Conservation (phyloP, 92 coral and sea anemone species). For the Muricea muricata region DNA sequence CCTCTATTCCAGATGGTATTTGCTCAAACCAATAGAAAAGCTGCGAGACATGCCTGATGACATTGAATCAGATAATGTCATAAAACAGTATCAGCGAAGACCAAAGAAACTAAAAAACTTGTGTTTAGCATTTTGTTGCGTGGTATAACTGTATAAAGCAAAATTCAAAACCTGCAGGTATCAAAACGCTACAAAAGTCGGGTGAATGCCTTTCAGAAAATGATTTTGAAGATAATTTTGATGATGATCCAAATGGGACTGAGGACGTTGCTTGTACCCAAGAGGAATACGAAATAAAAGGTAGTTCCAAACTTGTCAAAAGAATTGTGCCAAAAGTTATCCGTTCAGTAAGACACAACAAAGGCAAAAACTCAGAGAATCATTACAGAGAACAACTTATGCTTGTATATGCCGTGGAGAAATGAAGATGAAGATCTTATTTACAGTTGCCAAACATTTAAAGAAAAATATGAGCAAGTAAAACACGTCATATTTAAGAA, state of each 20-base stretch:
- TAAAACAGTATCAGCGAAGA: conserved; percentile 3
- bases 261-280: conserved; percentile 21
- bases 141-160: conserved; percentile 1
- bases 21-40: conserved; percentile 65
- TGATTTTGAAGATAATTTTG: not conserved
- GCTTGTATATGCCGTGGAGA: conserved; percentile 59
- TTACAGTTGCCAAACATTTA: conserved; percentile 28
- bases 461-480: conserved; percentile 53
- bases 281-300: conserved; percentile 44
- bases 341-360: conserved; percentile 61
- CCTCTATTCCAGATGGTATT: conserved; percentile 15
- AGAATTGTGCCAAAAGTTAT: conserved; percentile 59
- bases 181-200: not conserved
- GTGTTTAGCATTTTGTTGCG: too few species aligned
- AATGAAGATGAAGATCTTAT: conserved; percentile 59
- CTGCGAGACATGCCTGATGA: conserved; percentile 54
- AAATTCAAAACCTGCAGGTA: not conserved
- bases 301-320: conserved; percentile 67
- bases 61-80: conserved; percentile 21
- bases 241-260: conserved; percentile 6
- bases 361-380: conserved; percentile 6
- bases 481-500: conserved; percentile 23
- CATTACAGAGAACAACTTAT: too few species aligned
- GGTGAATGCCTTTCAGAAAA: conserved; percentile 38
- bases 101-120: too few species aligned